Conservation (phyloP, 2,797 vertebrate species). For the Brachyalestes nurse region DNA sequence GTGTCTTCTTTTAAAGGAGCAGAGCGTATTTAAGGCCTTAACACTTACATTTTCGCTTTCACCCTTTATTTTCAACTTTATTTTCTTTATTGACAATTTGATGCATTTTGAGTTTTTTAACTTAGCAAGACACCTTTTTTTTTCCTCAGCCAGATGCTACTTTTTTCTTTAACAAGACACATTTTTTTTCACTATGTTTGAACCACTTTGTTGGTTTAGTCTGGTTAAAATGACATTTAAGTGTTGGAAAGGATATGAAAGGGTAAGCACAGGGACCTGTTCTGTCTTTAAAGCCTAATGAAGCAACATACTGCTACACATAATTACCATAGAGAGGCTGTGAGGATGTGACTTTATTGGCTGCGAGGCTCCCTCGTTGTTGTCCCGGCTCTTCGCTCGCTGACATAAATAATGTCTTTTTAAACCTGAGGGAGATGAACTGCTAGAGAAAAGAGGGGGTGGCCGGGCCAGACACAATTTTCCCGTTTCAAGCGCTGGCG, state of each 20-base stretch:
- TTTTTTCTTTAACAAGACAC: background rate
- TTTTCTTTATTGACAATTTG: too few species aligned
- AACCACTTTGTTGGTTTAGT: background rate
- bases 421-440: conserved; percentile 47
- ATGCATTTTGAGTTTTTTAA: too few species aligned
- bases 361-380: conserved; percentile 28
- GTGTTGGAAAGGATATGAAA: background rate
- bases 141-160: background rate
- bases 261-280: background rate
- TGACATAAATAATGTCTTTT: conserved; percentile 56
- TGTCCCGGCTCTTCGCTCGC: conserved; percentile 24
- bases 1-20: too few species aligned
- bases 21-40: too few species aligned
- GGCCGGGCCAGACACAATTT: conserved; percentile 57
- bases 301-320: conserved; percentile 29
- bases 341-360: conserved; percentile 51
- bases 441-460: conserved; percentile 27
- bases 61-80: too few species aligned
- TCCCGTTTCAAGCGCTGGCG: conserved; percentile 63
- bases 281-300: conserved; percentile 52
- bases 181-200: background rate
- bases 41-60: too few species aligned
- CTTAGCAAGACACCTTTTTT: background rate
- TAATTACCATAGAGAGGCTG: conserved; percentile 53
- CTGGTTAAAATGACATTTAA: background rate